A percentile compares a stretch with the other conserved stretches of the same genome.
phyloP scores from a whole-genome alignment of 2,113 vertebrate genomes.

The Silurus glanis region DNA sequence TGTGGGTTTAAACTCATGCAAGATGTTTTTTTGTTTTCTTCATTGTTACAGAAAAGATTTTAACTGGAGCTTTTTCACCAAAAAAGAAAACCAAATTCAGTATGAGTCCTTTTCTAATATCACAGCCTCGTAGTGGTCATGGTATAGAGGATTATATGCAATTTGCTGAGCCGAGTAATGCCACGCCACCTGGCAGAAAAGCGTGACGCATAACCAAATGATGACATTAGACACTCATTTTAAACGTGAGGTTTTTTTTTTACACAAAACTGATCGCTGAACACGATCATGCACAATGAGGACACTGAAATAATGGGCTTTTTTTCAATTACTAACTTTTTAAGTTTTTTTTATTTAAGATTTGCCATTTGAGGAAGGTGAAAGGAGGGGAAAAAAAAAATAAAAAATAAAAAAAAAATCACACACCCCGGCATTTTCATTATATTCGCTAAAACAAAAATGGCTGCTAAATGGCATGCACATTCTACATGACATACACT shows the following conservation, averaged over 20 bases:
- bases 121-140: neutral
- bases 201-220: neutral
- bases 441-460: constrained; percentile 12
- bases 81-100: neutral
- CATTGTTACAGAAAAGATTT: too few species aligned
- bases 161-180: neutral
- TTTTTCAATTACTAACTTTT: constrained; percentile 8
- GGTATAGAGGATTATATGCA: too few species aligned
- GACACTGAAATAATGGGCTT: neutral
- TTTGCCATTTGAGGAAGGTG: constrained; percentile 16
- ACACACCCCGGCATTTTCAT: neutral
- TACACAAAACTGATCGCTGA: neutral
- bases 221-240: neutral
- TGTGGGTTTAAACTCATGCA: too few species aligned
- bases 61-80: too few species aligned
- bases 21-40: too few species aligned
- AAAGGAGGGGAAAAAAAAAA: neutral
- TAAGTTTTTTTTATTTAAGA: constrained; percentile 37
- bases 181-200: neutral
- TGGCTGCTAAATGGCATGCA: constrained; percentile 33
- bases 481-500: constrained; percentile 36
- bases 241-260: neutral
- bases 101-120: neutral
- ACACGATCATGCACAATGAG: neutral
- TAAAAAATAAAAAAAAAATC: too few species aligned